A percentile compares a stretch with the other conserved stretches of the same genome.
phyloP scores from a whole-genome alignment of 2,797 vertebrate genomes.

The Rhinophrynus dorsalis region DNA sequence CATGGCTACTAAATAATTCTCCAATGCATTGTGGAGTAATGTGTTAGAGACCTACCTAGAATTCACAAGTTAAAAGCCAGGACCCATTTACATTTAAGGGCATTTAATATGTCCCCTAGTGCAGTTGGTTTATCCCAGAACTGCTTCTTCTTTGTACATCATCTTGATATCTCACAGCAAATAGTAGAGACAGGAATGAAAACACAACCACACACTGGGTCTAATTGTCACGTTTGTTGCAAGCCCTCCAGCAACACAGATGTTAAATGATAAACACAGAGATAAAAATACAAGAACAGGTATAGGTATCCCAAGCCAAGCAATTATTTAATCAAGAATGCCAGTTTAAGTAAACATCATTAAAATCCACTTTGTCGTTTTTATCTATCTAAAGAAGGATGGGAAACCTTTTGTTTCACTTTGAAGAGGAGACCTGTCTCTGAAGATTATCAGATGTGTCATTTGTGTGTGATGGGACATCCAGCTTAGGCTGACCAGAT shows the following conservation, averaged over 20 bases:
- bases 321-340: conserved; percentile 41
- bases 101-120: no score
- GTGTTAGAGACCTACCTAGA: no score
- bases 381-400: neutral
- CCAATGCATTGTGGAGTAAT: no score
- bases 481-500: conserved; percentile 37
- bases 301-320: conserved; percentile 7
- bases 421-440: conserved; percentile 37
- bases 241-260: conserved; percentile 31
- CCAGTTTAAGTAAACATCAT: conserved; percentile 35
- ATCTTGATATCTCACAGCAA: neutral
- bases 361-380: conserved; percentile 28
- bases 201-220: neutral
- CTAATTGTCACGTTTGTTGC: conserved; percentile 23
- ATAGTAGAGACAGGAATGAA: neutral
- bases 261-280: conserved; percentile 16
- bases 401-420: conserved; percentile 33
- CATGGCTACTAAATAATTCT: no score
- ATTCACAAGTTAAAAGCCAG: no score
- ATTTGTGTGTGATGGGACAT: conserved; percentile 40
- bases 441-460: conserved; percentile 37
- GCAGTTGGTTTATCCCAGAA: no score
- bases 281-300: conserved; percentile 10
- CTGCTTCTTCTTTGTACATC: no score
- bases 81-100: no score